Evolutionary conservation across 2,113 vertebrate species (phyloP).

Genomic region (Dasypus novemcinctus): DNA sequence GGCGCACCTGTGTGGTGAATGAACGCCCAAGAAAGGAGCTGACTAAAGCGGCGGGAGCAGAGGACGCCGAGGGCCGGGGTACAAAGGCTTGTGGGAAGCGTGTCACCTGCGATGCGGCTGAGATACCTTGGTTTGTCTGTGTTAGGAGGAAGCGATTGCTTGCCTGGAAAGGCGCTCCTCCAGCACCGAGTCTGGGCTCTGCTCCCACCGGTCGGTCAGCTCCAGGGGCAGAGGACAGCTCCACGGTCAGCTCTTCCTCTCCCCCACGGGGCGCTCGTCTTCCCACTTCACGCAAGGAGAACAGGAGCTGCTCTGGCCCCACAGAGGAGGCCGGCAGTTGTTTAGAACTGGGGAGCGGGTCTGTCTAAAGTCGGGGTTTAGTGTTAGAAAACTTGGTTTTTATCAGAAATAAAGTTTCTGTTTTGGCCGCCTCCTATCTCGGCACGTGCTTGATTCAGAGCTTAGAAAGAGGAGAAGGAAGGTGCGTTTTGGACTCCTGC

Average conservation of each 20-base stretch:
- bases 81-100: neutral
- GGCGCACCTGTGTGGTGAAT: neutral
- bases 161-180: too few species aligned
- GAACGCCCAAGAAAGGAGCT: neutral
- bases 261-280: too few species aligned
- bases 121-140: too few species aligned
- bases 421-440: too few species aligned
- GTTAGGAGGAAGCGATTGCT: neutral
- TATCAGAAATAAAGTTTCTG: neutral
- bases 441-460: neutral
- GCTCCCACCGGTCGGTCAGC: neutral
- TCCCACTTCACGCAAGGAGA: neutral
- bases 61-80: neutral
- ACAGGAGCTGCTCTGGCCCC: neutral
- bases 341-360: neutral
- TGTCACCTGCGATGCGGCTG: neutral
- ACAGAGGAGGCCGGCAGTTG: fast-evolving
- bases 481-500: neutral
- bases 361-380: neutral
- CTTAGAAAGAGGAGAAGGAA: neutral
- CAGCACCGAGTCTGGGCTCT: too few species aligned
- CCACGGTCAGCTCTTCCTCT: too few species aligned
- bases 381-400: neutral
- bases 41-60: neutral
- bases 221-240: too few species aligned